Evolutionary conservation across 1,140 invertebrate species (phyloP).

Genomic region (Ceratosolen fusciceps): DNA sequence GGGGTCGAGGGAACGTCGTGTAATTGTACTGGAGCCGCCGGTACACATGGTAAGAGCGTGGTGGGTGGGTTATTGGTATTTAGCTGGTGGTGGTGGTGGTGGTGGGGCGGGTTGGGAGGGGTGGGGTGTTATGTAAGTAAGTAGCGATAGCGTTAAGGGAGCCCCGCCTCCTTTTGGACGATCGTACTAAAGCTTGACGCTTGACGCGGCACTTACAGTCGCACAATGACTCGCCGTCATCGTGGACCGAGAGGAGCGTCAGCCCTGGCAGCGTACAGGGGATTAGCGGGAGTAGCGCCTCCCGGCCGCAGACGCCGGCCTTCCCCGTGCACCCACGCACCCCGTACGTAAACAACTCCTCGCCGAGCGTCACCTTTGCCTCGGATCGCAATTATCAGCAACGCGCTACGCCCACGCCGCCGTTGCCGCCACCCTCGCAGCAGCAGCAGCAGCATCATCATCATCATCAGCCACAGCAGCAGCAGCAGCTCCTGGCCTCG

Average conservation of each 20-base stretch:
- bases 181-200: not conserved
- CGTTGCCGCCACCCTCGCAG: slow-evolving; percentile 54
- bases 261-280: slow-evolving; percentile 70
- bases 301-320: slow-evolving; percentile 87
- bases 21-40: too few relatives aligned
- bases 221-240: slow-evolving; percentile 76
- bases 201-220: slow-evolving; percentile 64
- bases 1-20: too few relatives aligned
- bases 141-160: too few relatives aligned
- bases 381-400: slow-evolving; percentile 59
- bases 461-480: slow-evolving; percentile 54
- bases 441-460: slow-evolving; percentile 58
- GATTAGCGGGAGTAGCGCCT: slow-evolving; percentile 66
- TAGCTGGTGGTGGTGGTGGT: too few relatives aligned
- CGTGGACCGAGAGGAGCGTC: slow-evolving; percentile 75
- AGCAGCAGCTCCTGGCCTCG: slow-evolving; percentile 56
- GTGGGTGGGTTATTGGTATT: too few relatives aligned
- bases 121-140: too few relatives aligned
- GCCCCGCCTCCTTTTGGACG: too few relatives aligned
- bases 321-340: slow-evolving; percentile 92
- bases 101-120: too few relatives aligned
- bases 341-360: slow-evolving; percentile 80
- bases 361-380: slow-evolving; percentile 75
- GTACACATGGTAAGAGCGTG: too few relatives aligned
- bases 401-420: slow-evolving; percentile 56